Percentiles rank a stretch among this genome's conserved stretches.
These are phyloP conservation scores for Rhinogobio ventralis DNA, from an alignment of 2,797 vertebrate genomes.

Conservation along the genomic window DNA sequence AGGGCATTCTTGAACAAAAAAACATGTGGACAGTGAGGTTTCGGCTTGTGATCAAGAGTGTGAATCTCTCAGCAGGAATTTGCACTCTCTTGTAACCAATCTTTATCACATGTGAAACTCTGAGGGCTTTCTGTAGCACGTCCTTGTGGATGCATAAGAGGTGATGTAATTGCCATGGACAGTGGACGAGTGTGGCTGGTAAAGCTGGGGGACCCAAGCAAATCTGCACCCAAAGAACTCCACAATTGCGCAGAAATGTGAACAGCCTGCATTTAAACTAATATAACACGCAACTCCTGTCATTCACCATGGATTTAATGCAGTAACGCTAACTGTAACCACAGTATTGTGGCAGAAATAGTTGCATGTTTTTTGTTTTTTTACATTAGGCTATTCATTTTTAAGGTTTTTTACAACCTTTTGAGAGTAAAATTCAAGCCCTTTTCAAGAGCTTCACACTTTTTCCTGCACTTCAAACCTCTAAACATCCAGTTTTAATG, in stretches of 20 bases:
- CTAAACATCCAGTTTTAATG: too few species aligned
- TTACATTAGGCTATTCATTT: too few species aligned
- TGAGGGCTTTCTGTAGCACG: neutral
- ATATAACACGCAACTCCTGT: neutral
- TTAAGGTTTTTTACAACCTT: too few species aligned
- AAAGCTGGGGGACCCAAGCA: neutral
- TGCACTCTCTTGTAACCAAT: neutral
- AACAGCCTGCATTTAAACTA: neutral
- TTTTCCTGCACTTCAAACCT: too few species aligned
- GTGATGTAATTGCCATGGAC: conserved; percentile 60
- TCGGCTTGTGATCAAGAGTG: neutral
- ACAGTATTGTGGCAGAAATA: too few species aligned
- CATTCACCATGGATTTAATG: too few species aligned
- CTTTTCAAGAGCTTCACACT: too few species aligned
- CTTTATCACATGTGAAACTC: conserved; percentile 19
- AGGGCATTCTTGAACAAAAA: neutral
- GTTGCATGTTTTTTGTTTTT: too few species aligned
- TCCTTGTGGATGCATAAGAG: conserved; percentile 37
- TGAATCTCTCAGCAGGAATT: conserved; percentile 13
- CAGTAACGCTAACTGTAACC: too few species aligned
- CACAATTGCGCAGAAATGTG: neutral
- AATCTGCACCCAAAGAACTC: neutral
- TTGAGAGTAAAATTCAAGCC: too few species aligned
- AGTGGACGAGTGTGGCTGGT: conserved; percentile 9
- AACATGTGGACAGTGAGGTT: neutral